phyloP scores from a whole-genome alignment of 2,113 vertebrate species.

The western clawed frog (Xenopus tropicalis) region UCB_Xtro_10.0 CM004450.2:49986001-49986500 shows the following conservation, averaged over 20 bases:
- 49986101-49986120: conserved; percentile 51
- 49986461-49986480: too few species aligned
- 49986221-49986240: conserved; percentile 52
- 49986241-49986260: conserved; percentile 46
- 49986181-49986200: conserved; percentile 50
- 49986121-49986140: conserved; percentile 59
- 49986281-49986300: conserved; percentile 47
- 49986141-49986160: conserved; percentile 50
- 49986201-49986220: conserved; percentile 55
- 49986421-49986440: too few species aligned
- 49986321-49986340: not conserved
- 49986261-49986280: conserved; percentile 47
- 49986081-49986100: conserved; percentile 43
- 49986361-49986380: conserved; percentile 13
- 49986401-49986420: too few species aligned
- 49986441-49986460: too few species aligned
- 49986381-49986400: not conserved
- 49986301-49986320: conserved; percentile 21
- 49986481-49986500: too few species aligned
- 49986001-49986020: conserved; percentile 16
- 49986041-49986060: conserved; percentile 42
- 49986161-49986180: conserved; percentile 57
- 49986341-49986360: not conserved
- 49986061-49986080: conserved; percentile 42
- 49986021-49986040: conserved; percentile 18